Conservation (phyloP, 2,113 vertebrate species). For the Rafetus swinhoei region DNA sequence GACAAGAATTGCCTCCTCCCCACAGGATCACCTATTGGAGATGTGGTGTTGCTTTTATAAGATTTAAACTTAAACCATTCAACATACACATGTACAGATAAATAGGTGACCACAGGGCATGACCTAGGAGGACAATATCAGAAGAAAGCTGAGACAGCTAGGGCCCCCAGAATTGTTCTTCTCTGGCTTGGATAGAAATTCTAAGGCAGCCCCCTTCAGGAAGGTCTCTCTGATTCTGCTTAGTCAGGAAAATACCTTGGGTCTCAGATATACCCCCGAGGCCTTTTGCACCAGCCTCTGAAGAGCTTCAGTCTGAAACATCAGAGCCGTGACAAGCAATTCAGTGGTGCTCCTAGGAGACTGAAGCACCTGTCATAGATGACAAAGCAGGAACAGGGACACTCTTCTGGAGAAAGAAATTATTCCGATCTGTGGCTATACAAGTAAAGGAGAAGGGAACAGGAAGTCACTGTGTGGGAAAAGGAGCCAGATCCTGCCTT, state of each 20-base stretch:
- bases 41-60: slow-evolving; percentile 33
- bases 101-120: slow-evolving; percentile 46
- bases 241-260: background rate
- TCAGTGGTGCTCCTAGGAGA: background rate
- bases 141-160: slow-evolving; percentile 38
- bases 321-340: slow-evolving; percentile 45
- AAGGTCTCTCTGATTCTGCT: slow-evolving; percentile 25
- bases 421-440: background rate
- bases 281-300: background rate
- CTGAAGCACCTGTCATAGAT: background rate
- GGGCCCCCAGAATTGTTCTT: slow-evolving; percentile 15
- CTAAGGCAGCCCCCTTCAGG: slow-evolving; percentile 13
- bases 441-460: slow-evolving; percentile 33
- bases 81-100: slow-evolving; percentile 41
- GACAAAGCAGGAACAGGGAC: slow-evolving; percentile 5
- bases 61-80: slow-evolving; percentile 36
- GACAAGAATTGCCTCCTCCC: background rate
- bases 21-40: slow-evolving; percentile 8
- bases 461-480: slow-evolving; percentile 8
- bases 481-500: slow-evolving; percentile 41
- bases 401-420: background rate
- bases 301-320: slow-evolving; percentile 29
- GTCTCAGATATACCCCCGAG: background rate
- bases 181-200: slow-evolving; percentile 24
- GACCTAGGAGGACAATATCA: slow-evolving; percentile 35